Conservation (phyloP, 2,113 vertebrate species). For the Myotis yumanensis region DNA sequence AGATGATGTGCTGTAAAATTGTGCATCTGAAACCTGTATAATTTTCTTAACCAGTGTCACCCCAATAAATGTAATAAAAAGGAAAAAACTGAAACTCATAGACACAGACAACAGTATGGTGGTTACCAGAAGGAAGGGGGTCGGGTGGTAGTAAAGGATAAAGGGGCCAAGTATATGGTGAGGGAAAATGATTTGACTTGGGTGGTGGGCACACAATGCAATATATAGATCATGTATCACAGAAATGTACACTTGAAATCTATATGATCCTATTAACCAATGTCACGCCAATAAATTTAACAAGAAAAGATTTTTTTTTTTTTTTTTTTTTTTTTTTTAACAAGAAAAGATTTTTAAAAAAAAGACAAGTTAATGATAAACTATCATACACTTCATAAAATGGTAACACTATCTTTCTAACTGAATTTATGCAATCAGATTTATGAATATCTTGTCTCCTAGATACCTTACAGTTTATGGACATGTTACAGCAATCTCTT, state of each 20-base stretch:
- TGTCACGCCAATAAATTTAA: background rate
- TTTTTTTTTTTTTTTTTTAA: background rate
- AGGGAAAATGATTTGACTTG: background rate
- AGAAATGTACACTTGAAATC: background rate
- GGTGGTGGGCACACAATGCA: background rate
- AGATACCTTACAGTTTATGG: background rate
- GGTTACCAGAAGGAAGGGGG: background rate
- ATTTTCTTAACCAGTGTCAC: background rate
- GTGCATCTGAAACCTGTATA: background rate
- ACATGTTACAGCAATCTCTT: background rate
- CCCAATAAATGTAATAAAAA: background rate
- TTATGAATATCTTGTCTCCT: background rate
- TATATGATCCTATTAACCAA: background rate
- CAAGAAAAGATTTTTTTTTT: background rate
- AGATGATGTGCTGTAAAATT: background rate
- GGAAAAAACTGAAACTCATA: background rate
- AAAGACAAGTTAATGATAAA: constrained; percentile 10
- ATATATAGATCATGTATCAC: background rate
- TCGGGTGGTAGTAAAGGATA: background rate
- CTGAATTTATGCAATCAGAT: background rate
- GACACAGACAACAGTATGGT: background rate
- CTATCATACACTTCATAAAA: background rate
- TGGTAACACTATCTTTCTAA: background rate
- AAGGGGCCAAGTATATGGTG: background rate
- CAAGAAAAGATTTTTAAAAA: background rate